These are phyloP conservation scores for Ctenoplectra terminalis DNA, from an alignment of 1,140 invertebrate genomes.

Conservation along the genomic window DNA sequence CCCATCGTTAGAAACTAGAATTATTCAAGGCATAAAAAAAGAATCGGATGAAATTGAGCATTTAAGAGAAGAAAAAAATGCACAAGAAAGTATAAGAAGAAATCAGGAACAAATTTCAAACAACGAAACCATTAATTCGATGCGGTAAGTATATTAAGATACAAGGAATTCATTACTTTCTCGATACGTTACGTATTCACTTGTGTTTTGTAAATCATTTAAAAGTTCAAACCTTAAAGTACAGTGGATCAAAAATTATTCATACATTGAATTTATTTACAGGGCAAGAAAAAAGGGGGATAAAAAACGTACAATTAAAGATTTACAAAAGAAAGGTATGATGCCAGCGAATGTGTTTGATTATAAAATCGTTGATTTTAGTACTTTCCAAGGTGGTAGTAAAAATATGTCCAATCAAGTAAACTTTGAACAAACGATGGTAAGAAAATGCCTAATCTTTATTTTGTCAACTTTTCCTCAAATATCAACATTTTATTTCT, in stretches of 20 bases:
- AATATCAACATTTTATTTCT: not conserved
- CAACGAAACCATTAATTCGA: not conserved
- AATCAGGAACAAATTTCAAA: not conserved
- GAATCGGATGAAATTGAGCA: not conserved
- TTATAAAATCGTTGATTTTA: conserved; percentile 76
- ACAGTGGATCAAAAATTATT: too few relatives aligned
- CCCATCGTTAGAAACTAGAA: conserved; percentile 11
- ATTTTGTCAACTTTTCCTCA: not conserved
- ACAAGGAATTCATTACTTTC: not conserved
- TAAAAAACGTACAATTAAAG: conserved; percentile 55
- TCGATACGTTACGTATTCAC: too few relatives aligned
- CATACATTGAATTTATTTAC: conserved; percentile 3
- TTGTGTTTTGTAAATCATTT: too few relatives aligned
- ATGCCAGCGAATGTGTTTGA: conserved; percentile 71
- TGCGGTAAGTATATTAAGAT: conserved; percentile 25
- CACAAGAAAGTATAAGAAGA: not conserved
- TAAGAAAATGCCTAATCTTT: conserved; percentile 41
- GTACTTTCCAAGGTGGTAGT: conserved; percentile 78
- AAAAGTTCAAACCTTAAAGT: too few relatives aligned
- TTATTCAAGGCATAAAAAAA: not conserved
- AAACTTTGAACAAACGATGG: conserved; percentile 64
- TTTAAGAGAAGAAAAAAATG: not conserved
- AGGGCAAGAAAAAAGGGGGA: conserved; percentile 64
- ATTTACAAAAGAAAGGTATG: conserved; percentile 67
- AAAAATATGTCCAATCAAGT: conserved; percentile 44